Conservation (phyloP, 2,888 invertebrate genomes). For the Acronicta alni region DNA sequence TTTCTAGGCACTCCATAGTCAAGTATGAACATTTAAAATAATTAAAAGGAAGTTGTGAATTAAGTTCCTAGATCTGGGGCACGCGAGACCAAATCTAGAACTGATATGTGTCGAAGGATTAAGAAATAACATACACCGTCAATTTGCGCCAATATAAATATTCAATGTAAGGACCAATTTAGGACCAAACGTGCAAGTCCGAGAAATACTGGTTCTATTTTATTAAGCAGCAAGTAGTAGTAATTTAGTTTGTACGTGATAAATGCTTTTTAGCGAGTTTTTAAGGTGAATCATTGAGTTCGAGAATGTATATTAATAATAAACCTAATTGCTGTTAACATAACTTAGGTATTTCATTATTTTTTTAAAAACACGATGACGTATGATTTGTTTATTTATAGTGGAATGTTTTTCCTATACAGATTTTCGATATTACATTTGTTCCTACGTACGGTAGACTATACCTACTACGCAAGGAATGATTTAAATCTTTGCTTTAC, state of each 20-base stretch:
- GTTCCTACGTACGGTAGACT: too few species aligned
- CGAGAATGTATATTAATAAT: too few species aligned
- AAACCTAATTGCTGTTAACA: too few species aligned
- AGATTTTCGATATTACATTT: too few species aligned
- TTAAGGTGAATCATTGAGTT: conserved; percentile 38
- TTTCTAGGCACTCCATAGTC: conserved; percentile 5
- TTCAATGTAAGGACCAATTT: conserved; percentile 52
- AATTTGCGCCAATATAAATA: conserved; percentile 56
- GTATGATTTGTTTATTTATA: too few species aligned
- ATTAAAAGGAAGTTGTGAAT: conserved; percentile 46
- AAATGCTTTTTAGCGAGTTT: conserved; percentile 7
- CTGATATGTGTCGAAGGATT: conserved; percentile 40
- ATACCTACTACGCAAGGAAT: too few species aligned
- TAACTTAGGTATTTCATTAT: too few species aligned
- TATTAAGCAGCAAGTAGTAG: conserved; percentile 7
- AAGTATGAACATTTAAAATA: conserved; percentile 22
- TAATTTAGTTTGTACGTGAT: conserved; percentile 13
- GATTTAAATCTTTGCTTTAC: too few species aligned
- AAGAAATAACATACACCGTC: conserved; percentile 57
- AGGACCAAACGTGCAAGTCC: conserved; percentile 25
- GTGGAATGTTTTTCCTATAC: too few species aligned
- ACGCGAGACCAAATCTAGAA: conserved; percentile 34
- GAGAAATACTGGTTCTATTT: conserved; percentile 28
- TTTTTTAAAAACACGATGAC: too few species aligned
- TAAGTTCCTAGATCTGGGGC: conserved; percentile 49